phyloP scores from a whole-genome alignment of 2,888 invertebrate species.

The Meta bourneti region DNA sequence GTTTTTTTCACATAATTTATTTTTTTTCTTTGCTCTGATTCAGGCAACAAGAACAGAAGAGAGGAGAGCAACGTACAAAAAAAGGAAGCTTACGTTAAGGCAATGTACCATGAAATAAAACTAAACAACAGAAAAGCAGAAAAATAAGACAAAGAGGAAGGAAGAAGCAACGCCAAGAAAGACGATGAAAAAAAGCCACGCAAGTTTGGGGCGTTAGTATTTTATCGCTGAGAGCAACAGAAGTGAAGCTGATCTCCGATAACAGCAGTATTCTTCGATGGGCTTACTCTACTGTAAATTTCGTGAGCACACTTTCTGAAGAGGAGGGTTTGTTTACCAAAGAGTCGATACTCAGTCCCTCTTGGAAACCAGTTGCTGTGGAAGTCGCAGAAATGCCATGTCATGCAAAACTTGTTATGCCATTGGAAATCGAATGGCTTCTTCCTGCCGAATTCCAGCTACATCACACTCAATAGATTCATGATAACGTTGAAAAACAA shows the following conservation, averaged over 20 bases:
- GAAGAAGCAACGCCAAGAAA: conserved; percentile 28
- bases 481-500: conserved; percentile 1
- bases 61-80: conserved; percentile 30
- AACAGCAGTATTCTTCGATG: conserved; percentile 31
- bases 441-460: not conserved
- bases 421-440: not conserved
- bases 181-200: conserved; percentile 3
- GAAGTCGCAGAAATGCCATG: conserved; percentile 8
- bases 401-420: not conserved
- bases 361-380: not conserved
- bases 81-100: conserved; percentile 22
- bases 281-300: conserved; percentile 54
- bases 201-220: conserved; percentile 43
- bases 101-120: conserved; percentile 69
- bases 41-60: not conserved
- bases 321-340: conserved; percentile 17
- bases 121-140: conserved; percentile 13
- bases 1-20: conserved; percentile 54
- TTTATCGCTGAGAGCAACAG: conserved; percentile 51
- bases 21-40: conserved; percentile 37
- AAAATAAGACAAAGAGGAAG: conserved; percentile 2
- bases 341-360: conserved; percentile 22
- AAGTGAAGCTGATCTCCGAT: conserved; percentile 63
- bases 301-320: conserved; percentile 28
- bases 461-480: not conserved